Conservation (phyloP, 2,797 vertebrate species). For the Syngnathus acus region DNA sequence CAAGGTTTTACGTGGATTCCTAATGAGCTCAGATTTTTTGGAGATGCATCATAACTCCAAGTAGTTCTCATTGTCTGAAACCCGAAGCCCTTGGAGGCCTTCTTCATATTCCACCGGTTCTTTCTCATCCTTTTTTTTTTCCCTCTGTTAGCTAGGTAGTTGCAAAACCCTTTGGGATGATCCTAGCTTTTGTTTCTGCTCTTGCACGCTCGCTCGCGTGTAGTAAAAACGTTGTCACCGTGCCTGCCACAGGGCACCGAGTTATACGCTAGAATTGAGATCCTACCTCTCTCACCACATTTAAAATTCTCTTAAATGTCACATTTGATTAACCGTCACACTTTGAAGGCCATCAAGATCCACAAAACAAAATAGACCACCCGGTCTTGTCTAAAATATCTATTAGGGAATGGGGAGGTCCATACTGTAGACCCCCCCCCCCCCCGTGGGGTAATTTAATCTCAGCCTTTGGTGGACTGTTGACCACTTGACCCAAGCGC, state of each 20-base stretch:
- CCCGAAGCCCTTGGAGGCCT: slow-evolving; percentile 40
- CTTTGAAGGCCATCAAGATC: neutral
- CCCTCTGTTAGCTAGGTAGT: slow-evolving; percentile 39
- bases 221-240: slow-evolving; percentile 10
- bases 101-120: slow-evolving; percentile 33
- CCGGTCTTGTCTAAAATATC: slow-evolving; percentile 24
- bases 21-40: slow-evolving; percentile 43
- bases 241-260: slow-evolving; percentile 17
- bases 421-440: slow-evolving; percentile 26
- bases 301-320: too few relatives aligned
- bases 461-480: slow-evolving; percentile 50
- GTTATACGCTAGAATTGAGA: slow-evolving; percentile 19
- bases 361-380: slow-evolving; percentile 21
- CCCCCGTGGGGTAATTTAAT: slow-evolving; percentile 69
- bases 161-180: slow-evolving; percentile 64
- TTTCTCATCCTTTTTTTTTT: slow-evolving; percentile 12
- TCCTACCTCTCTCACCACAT: slow-evolving; percentile 17
- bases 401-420: slow-evolving; percentile 14
- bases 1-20: slow-evolving; percentile 26
- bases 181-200: slow-evolving; percentile 1
- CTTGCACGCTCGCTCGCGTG: neutral
- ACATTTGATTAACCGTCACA: too few relatives aligned
- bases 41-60: slow-evolving; percentile 24
- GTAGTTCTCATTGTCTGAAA: slow-evolving; percentile 32
- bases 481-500: slow-evolving; percentile 58